These are phyloP conservation scores for Mustela lutreola DNA, from an alignment of 2,113 vertebrate genomes.

Conservation along the genomic window DNA sequence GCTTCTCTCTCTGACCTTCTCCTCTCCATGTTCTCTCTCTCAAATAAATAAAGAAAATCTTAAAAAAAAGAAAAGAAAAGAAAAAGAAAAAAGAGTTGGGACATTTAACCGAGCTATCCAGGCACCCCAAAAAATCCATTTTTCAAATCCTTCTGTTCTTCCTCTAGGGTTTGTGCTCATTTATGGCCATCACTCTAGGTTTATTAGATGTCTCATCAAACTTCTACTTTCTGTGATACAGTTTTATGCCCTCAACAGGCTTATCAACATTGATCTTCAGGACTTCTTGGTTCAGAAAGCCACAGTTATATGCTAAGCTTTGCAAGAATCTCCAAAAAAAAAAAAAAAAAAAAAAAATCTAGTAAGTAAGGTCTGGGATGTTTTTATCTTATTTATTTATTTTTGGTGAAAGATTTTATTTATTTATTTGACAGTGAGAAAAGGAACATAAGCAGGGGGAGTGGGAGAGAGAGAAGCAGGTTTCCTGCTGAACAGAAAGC, in stretches of 20 bases:
- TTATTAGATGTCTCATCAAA: background rate
- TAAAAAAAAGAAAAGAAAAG: too few species aligned
- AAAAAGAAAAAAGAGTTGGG: too few species aligned
- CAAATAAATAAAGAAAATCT: too few species aligned
- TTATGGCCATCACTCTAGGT: background rate
- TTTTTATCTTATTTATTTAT: background rate
- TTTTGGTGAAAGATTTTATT: too few species aligned
- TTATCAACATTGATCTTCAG: background rate
- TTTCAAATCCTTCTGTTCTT: background rate
- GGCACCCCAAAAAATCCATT: background rate
- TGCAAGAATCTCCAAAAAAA: background rate
- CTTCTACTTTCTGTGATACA: background rate
- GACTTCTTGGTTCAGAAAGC: background rate
- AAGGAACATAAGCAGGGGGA: too few species aligned
- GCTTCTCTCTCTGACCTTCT: too few species aligned
- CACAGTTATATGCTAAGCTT: background rate
- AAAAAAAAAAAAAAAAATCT: background rate
- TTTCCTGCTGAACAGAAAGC: too few species aligned
- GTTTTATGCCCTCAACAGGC: background rate
- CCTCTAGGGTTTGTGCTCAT: background rate
- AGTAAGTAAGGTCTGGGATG: background rate
- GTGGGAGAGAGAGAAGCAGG: too few species aligned
- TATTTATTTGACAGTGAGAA: too few species aligned
- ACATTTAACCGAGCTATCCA: too few species aligned
- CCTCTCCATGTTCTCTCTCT: too few species aligned